These are phyloP conservation scores for Momotus momota DNA, from an alignment of 2,797 vertebrate genomes.

Conservation along the genomic window DNA sequence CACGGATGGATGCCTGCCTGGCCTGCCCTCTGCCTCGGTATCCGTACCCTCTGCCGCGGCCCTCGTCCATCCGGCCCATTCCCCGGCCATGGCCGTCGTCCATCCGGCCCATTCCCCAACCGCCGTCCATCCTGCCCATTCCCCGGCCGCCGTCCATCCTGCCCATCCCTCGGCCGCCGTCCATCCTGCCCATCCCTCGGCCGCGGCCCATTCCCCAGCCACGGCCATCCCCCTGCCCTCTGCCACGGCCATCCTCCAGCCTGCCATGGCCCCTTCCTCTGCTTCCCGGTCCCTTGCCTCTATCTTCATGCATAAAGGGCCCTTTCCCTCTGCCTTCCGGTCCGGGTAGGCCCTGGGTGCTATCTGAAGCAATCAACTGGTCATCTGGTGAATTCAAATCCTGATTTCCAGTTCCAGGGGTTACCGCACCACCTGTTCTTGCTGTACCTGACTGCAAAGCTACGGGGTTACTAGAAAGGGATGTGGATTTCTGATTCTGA, in stretches of 20 bases:
- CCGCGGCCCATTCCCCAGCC: conserved; percentile 77
- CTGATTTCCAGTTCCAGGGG: conserved; percentile 68
- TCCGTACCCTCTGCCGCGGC: conserved; percentile 73
- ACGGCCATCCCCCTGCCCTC: conserved; percentile 75
- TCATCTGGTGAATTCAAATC: conserved; percentile 79
- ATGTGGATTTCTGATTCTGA: conserved; percentile 44
- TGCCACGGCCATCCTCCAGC: conserved; percentile 68
- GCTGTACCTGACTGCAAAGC: conserved; percentile 69
- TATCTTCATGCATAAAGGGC: conserved; percentile 79
- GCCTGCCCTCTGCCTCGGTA: conserved; percentile 78
- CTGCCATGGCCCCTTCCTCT: conserved; percentile 78
- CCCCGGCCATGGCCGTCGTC: conserved; percentile 72
- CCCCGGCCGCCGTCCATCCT: conserved; percentile 61
- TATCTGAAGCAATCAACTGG: conserved; percentile 77
- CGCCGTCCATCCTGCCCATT: conserved; percentile 66
- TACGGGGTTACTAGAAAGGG: conserved; percentile 68
- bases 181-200: conserved; percentile 57
- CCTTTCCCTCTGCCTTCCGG: conserved; percentile 74
- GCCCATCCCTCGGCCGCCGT: conserved; percentile 43
- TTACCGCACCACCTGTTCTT: conserved; percentile 48
- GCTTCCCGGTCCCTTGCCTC: conserved; percentile 82
- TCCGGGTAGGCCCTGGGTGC: conserved; percentile 60
- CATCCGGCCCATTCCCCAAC: conserved; percentile 74
- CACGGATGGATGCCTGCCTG: conserved; percentile 60
- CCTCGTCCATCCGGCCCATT: conserved; percentile 75